These are phyloP conservation scores for Solea senegalensis DNA, from an alignment of 2,113 vertebrate species.

Conservation along the genomic window DNA sequence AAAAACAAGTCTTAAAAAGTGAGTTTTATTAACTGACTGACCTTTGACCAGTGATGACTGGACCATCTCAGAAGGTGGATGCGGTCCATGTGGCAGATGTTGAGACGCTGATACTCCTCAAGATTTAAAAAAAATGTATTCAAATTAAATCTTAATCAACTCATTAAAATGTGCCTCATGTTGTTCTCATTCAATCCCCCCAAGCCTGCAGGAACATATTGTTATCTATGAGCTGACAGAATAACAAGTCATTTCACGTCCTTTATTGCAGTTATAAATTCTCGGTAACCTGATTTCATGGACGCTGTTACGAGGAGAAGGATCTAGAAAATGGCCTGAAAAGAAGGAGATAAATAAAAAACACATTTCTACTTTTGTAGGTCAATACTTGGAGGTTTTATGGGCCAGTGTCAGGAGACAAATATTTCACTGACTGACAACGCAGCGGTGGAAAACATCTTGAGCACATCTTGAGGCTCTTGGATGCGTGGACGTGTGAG, in stretches of 20 bases:
- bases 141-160: conserved; percentile 46
- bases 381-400: conserved; percentile 34
- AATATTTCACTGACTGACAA: conserved; percentile 53
- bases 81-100: background rate
- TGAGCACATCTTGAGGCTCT: conserved; percentile 39
- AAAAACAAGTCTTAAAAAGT: too few species aligned
- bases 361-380: conserved; percentile 17
- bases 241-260: conserved; percentile 28
- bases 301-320: background rate
- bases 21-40: too few species aligned
- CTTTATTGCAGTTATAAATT: background rate
- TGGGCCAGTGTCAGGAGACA: conserved; percentile 23
- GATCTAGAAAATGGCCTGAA: conserved; percentile 13
- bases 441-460: conserved; percentile 51
- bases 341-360: conserved; percentile 19
- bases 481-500: conserved; percentile 33
- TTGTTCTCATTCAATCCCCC: background rate
- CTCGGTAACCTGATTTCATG: conserved; percentile 4
- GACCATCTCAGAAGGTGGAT: background rate
- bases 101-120: background rate
- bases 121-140: background rate
- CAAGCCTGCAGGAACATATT: conserved; percentile 24
- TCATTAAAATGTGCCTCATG: conserved; percentile 33
- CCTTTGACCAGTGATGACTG: too few species aligned
- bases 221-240: conserved; percentile 20